Base-by-base conservation (phyloP, 2,797 vertebrate species). In the Pseudotriccus pelzelni region DNA sequence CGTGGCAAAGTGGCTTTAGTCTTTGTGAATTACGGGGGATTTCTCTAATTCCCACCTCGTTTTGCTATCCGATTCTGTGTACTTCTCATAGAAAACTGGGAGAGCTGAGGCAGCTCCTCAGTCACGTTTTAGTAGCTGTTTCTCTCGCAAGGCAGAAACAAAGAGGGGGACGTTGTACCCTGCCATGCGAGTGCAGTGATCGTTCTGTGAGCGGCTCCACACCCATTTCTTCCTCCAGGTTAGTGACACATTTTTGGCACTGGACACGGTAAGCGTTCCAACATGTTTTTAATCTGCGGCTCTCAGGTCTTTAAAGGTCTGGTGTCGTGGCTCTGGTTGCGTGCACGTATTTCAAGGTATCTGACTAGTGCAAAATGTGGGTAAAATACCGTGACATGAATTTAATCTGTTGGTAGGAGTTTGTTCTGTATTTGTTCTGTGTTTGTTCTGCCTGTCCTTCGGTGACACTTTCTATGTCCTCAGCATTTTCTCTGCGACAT, bases 171-270 rank as follows among this genome's bases (percentile, higher is more conserved):
- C 85, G 76, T 93, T 90, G 53, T 82, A 39, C 80, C 70, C 30
- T 73, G 62, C 58, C 32, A 24, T 36, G 9, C 11, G 86, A 93
- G 58, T 30, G 70, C 53, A 74, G 2, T 46, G 96, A 92, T 88
- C 94, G 79, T 94, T 96, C 97, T 96, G 10, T 84, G 64, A 77
- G 96, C 67, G 18, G 96, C 53, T 94, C 96, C 97, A 96, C 97
- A 97, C 98, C 98, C 98, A 93, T 95, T 96, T 97, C 93, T 97
- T 97, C 95, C 94, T 97, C 97, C 98, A 98, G 97, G 96, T 97
- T 97, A 95, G 84, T 98, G 98, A 98, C 98, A 98, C 96, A 98
- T 98, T 98, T 99, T 99, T 99, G 98, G 99, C 98, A 98, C 95
- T 37, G 81, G 89, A 46, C 95, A 85, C 67, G 92, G 97, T 98